Evolutionary conservation across 1,140 invertebrate genomes (phyloP), one percentile per base, ranked within the genome.

Genomic region (Ruditapes philippinarum): DNA sequence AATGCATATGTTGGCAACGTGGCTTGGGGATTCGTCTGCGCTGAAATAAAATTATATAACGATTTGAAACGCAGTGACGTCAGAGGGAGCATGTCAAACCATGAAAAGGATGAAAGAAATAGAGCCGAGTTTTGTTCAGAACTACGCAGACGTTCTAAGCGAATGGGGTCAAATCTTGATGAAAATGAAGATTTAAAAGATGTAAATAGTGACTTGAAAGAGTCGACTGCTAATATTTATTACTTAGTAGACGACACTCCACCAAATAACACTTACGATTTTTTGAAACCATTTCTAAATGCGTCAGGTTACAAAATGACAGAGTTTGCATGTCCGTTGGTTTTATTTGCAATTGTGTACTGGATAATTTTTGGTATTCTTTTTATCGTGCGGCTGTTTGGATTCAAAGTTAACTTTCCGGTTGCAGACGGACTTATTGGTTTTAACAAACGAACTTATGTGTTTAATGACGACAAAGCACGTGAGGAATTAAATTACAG

Each of bases 191-290:
- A 5, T 25, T 3, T 22, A 25, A 19, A n/a, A 1, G 11, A 25
- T 28, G 11, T 22, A 25, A 1, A 0, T 4, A 0, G 17, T 42
- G 38, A 25, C 54, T 31, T 3, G 22, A 33, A 65, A 82, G 0
- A 42, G 4, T 42, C 57, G 31, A 33, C 76, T 33, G 40, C 40
- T n/a, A 74, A 74, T 40, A 38, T 54, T 36, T 85, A 85, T 36
- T 85, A 49, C 25, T 38, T 85, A 70, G 70, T 45, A 36, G 82
- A 85, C 45, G 82, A 85, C 40, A 85, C 65, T 1, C 82, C 82
- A 33, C 0, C 11, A 5, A 28, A 25, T 19, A 85, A 70, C n/a
- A 2, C 65, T 11, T 85, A 54, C 45, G 25, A 57, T n/a, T 85
- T 85, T 51, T 68, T 74, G 11, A 49, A 73, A 54, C 82, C 70